Base-by-base conservation (phyloP, 2,888 invertebrate species). In the Automeris io region DNA sequence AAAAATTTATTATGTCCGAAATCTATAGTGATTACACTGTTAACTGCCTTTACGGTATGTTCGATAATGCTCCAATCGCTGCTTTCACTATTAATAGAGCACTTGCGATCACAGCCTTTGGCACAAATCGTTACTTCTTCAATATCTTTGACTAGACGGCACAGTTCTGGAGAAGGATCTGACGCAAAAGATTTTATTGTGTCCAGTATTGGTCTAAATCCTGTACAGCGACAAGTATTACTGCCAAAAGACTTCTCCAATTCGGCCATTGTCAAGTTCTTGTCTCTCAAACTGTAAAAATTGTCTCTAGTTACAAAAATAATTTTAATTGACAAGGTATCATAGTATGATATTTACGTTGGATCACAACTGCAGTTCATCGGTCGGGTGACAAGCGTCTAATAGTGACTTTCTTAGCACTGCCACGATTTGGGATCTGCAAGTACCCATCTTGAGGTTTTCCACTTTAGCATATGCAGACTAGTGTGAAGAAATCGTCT, bases 181-280 rank as follows among this genome's bases (percentile, higher is more conserved):
- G 64, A 67, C 0, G 91, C 92, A 47, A 92, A 91, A 0, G 92
- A 90, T 61, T 94, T 93, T 70, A 94, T 91, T 1, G 93, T 89
- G 58, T 94, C 93, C 42, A 94, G 61, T 42, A 95, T 94, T 0
- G 94, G 90, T 1, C 93, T 82, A 62, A 92, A 94, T 0, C 94
- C 94, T 0, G 94, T 95, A 57, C 94, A 95, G 5, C 95, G 88
- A 46, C 95, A 95, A 3, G 94, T 91, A 55, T 93, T 93, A 41
- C 92, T 90, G 18, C 92, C 94, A 47, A 94, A 93, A 0, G 91
- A 89, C 48, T 91, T 90, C 59, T 94, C 94, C 18, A 93, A 76
- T 50, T 93, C 90, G 18, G 87, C 78, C 90, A 90, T 91, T 0
- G 90, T 90, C 9, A 91, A 67, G 24, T 87, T 77, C 8, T 87